Evolutionary conservation across 2,888 invertebrate genomes (phyloP).

Genomic region (Sisyra terminalis): DNA sequence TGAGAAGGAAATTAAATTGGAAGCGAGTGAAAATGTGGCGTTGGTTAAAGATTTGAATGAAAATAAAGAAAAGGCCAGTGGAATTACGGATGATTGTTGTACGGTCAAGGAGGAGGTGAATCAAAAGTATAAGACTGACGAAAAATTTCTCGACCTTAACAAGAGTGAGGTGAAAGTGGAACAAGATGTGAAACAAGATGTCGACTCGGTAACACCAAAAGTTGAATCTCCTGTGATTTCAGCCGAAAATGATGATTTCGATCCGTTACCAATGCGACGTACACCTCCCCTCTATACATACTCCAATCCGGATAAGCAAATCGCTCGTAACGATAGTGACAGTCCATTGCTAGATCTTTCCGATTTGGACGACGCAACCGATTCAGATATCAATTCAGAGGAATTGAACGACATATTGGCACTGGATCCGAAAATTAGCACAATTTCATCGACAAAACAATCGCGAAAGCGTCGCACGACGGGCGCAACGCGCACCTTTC

Average conservation of each 20-base stretch:
- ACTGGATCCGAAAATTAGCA: neutral
- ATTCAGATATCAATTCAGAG: slow-evolving; percentile 10
- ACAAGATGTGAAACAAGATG: neutral
- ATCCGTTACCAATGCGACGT: slow-evolving; percentile 52
- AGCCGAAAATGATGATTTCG: slow-evolving; percentile 24
- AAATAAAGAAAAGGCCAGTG: slow-evolving; percentile 17
- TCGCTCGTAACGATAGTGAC: slow-evolving; percentile 21
- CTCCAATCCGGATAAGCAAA: slow-evolving; percentile 52
- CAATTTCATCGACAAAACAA: slow-evolving; percentile 8
- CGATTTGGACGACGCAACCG: slow-evolving; percentile 11
- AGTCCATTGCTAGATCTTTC: slow-evolving; percentile 17
- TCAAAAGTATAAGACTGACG: neutral
- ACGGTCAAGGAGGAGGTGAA: slow-evolving; percentile 12
- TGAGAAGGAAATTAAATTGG: neutral
- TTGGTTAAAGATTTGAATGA: slow-evolving; percentile 20
- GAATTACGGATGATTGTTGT: slow-evolving; percentile 23
- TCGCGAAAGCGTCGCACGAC: slow-evolving; percentile 11
- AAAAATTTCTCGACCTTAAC: neutral
- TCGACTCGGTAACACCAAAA: neutral
- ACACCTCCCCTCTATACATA: slow-evolving; percentile 64
- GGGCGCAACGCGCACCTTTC: slow-evolving; percentile 12
- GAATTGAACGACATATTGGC: slow-evolving; percentile 7
- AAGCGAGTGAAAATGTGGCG: neutral
- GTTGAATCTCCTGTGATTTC: neutral
- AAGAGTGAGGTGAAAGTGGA: neutral